Evolutionary conservation across 2,113 vertebrate species (phyloP), one percentile per base, ranked within the genome.

Genomic region (Prochilodus magdalenae): DNA sequence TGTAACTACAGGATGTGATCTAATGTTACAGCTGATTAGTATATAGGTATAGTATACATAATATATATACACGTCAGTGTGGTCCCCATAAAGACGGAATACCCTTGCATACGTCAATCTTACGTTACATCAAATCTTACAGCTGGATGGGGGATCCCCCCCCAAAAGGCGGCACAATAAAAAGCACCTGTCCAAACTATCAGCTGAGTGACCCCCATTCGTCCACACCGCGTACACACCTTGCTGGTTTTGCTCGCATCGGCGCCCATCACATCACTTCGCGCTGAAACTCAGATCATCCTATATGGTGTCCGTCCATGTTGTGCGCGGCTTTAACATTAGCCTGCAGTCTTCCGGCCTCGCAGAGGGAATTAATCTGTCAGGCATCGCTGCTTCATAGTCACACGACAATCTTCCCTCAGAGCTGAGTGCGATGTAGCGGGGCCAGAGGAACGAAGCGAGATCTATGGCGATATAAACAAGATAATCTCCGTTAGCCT

Each of bases 221-320:
- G n/a, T 44, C 36, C 18, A 44, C n/a, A 27, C 49, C 15, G 30
- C 3, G 14, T 53, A 57, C 89, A 87, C 79, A 94, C 93, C 92
- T 92, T 90, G 73, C 79, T 89, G 85, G 51, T 89, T 86, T 91
- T 93, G 81, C 92, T 94, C 72, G 86, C 88, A 87, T 93, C 91
- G 86, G 90, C 86, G 73, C 93, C 94, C 94, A 94, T 94, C 73
- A 84, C 67, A 71, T 81, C 84, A 82, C 83, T 84, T 49, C 16
- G 15, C 12, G 24, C 83, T 74, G 73, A 29, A 75, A 60, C 81
- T 8, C 16, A 10, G 71, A 57, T 80, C 84, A 60, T 73, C 44
- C 65, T 69, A 83, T 62, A 67, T 65, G 78, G 57, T 26, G 49
- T 47, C 76, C 30, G 62, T 69, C 20, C 40, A 33, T 67, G 26